Evolutionary conservation across 2,888 invertebrate genomes (phyloP), one percentile per base, ranked within the genome.

Genomic region (Chironomus tentans): DNA sequence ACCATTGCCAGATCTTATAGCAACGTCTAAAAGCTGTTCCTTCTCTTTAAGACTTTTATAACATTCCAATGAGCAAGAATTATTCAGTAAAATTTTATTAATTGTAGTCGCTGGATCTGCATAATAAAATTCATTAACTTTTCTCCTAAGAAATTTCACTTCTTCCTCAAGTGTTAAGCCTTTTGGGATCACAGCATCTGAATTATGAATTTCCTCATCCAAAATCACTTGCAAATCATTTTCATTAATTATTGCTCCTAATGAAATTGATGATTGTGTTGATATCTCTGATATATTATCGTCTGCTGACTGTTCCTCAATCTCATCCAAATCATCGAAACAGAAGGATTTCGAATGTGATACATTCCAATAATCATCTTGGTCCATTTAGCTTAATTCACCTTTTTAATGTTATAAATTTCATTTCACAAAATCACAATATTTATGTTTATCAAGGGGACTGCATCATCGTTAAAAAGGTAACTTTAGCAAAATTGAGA

Each of bases 291-390:
- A 84, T 21, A 82, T 79, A 13, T 81, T 79, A 76, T 84, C 84
- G 68, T 83, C 78, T 24, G 62, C 62, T 62, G 47, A 4, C 38
- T 74, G 77, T 28, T 83, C 84, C 81, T 89, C 90, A 79, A 91
- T 90, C 79, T 91, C 92, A 77, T 92, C 38, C 38, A 38, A 38
- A 38, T 38, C 92, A 79, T 93, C 93, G 81, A 94, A 94, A 82
- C 87, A 90, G 79, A 93, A 91, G 0, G 90, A 90, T 78, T 88
- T 89, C 1, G 89, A 88, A 77, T 89, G 88, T 13, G 89, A 90
- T 79, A 88, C 89, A 81, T 92, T 90, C 94, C 94, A 94, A 83
- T 91, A 93, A 79, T 90, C 91, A 77, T 91, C 91, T 71, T 89
- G 89, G 77, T 89, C 88, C 76, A 77, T 79, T 74, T 73, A 72